Evolutionary conservation across 2,888 invertebrate species (phyloP).

Genomic region (Acanthococcus lagerstroemiae): DNA sequence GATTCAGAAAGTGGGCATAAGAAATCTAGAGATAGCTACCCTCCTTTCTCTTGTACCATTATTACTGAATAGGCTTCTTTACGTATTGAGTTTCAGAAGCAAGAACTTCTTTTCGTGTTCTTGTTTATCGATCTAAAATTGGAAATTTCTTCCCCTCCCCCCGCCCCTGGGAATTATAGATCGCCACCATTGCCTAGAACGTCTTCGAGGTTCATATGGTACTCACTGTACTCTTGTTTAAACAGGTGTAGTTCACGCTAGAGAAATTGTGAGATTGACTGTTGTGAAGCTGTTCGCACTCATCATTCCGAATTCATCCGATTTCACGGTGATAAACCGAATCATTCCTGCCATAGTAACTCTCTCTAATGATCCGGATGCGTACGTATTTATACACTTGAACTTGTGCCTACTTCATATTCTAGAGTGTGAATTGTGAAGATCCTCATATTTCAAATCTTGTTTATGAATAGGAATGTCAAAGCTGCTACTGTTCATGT

Average conservation of each 20-base stretch:
- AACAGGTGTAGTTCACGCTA: slow-evolving; percentile 54
- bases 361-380: slow-evolving; percentile 55
- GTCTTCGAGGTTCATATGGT: too few relatives aligned
- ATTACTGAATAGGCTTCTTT: neutral
- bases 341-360: slow-evolving; percentile 61
- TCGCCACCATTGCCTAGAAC: too few relatives aligned
- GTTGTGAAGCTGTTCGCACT: slow-evolving; percentile 52
- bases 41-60: too few relatives aligned
- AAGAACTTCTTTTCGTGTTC: neutral
- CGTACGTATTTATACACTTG: slow-evolving; percentile 44
- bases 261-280: slow-evolving; percentile 51
- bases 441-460: too few relatives aligned
- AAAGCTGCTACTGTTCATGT: slow-evolving; percentile 54
- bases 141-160: too few relatives aligned
- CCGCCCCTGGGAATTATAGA: too few relatives aligned
- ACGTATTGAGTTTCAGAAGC: neutral
- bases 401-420: slow-evolving; percentile 6
- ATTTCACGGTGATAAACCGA: slow-evolving; percentile 48
- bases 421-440: neutral
- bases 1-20: too few relatives aligned
- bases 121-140: too few relatives aligned
- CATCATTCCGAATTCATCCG: slow-evolving; percentile 48
- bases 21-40: too few relatives aligned
- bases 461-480: slow-evolving; percentile 49
- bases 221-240: slow-evolving; percentile 32